phyloP scores from a whole-genome alignment of 2,797 vertebrate species.

The Avahi laniger region DNA sequence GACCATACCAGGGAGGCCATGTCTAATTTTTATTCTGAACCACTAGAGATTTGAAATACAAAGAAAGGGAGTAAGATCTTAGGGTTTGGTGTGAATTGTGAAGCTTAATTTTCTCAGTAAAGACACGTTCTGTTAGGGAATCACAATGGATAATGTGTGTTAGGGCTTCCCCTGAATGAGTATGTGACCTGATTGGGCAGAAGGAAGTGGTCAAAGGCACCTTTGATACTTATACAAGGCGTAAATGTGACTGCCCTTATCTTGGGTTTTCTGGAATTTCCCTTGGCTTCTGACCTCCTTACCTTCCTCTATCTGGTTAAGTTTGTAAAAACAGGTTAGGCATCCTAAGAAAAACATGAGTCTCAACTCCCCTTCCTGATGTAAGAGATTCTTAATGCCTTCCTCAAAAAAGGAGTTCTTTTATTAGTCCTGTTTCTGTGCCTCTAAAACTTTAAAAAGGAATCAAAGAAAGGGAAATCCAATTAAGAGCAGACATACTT shows the following conservation, averaged over 20 bases:
- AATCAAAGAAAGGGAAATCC: background rate
- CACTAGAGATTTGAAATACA: background rate
- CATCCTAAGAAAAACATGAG: background rate
- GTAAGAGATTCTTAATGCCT: slow-evolving; percentile 1
- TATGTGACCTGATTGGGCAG: background rate
- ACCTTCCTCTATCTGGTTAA: background rate
- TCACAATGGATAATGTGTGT: background rate
- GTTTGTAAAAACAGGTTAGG: background rate
- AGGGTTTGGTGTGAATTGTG: background rate
- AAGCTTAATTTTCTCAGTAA: slow-evolving; percentile 30
- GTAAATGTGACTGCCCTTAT: background rate
- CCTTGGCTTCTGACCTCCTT: slow-evolving; percentile 16
- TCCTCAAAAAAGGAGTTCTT: background rate
- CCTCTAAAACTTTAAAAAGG: background rate
- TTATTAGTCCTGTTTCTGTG: background rate
- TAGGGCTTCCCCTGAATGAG: background rate
- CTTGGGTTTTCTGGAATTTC: slow-evolving; percentile 29
- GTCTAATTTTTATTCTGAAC: slow-evolving; percentile 25
- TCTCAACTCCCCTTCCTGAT: background rate
- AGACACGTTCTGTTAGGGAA: background rate
- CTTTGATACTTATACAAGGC: background rate
- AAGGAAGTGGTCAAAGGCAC: background rate
- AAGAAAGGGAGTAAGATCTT: background rate
- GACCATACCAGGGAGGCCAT: background rate
- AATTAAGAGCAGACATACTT: background rate